phyloP scores from a whole-genome alignment of 2,888 invertebrate genomes.

The Pheosia tremula region DNA sequence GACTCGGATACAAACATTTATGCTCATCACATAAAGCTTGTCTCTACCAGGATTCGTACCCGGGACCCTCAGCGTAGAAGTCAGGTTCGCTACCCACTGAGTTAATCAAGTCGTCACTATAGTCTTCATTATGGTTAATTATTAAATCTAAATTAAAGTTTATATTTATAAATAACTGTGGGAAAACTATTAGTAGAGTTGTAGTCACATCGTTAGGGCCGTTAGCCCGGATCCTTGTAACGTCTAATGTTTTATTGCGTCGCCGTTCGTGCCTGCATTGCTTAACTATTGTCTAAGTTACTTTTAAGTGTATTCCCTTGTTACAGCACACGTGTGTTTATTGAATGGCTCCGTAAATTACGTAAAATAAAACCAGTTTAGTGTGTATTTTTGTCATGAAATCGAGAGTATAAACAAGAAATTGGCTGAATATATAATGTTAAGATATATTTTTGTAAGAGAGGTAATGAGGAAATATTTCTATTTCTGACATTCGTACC shows the following conservation, averaged over 20 bases:
- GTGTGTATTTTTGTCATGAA: constrained; percentile 20
- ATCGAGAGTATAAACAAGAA: constrained; percentile 27
- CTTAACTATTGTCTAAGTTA: constrained; percentile 14
- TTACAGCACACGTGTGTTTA: constrained; percentile 64
- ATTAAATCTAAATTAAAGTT: not conserved
- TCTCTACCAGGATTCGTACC: too few relatives aligned
- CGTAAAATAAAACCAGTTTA: constrained; percentile 38
- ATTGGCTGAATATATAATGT: not conserved
- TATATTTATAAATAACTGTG: constrained; percentile 21
- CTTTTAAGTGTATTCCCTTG: constrained; percentile 70
- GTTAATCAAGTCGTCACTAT: too few relatives aligned
- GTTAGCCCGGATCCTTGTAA: constrained; percentile 80
- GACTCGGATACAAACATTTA: too few relatives aligned
- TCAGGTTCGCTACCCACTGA: too few relatives aligned
- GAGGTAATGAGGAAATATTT: not conserved
- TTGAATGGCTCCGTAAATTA: constrained; percentile 41
- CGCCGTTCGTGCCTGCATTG: constrained; percentile 24
- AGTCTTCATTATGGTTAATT: not conserved
- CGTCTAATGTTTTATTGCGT: constrained; percentile 54
- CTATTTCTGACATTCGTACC: not conserved
- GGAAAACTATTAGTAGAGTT: constrained; percentile 36
- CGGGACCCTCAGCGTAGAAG: too few relatives aligned
- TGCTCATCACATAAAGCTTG: too few relatives aligned
- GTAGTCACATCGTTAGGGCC: constrained; percentile 42
- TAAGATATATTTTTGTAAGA: too few relatives aligned